Percentiles rank a stretch among this genome's conserved stretches.
Conservation (phyloP, 2,113 vertebrate species). For the Cichladusa arquata region DNA sequence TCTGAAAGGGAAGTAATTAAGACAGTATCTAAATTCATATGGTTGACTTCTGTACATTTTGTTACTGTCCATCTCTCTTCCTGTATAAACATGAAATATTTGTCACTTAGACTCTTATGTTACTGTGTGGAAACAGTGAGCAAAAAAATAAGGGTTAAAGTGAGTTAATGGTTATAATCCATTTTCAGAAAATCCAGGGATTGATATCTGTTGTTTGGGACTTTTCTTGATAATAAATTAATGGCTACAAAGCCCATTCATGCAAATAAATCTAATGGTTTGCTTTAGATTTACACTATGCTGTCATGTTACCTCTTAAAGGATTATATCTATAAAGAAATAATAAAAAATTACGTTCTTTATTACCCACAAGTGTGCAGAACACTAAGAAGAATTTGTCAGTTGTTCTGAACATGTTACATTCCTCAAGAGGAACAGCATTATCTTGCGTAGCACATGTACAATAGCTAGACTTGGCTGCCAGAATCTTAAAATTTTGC, state of each 20-base stretch:
- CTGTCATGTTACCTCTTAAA: background rate
- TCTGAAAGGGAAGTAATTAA: background rate
- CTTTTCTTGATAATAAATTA: background rate
- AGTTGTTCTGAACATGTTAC: background rate
- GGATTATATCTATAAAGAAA: background rate
- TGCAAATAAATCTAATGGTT: background rate
- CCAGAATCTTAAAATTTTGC: background rate
- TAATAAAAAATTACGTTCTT: background rate
- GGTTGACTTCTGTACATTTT: background rate
- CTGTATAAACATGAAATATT: background rate
- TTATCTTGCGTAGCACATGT: background rate
- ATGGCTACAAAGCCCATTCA: background rate
- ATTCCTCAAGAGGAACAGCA: background rate
- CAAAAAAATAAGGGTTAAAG: background rate
- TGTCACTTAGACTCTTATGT: background rate
- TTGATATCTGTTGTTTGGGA: background rate
- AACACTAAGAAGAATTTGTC: background rate
- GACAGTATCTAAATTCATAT: background rate
- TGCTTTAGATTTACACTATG: background rate
- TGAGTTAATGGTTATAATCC: background rate
- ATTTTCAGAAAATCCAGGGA: background rate
- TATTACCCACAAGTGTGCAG: background rate
- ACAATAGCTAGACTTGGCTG: background rate
- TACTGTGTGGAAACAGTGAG: background rate
- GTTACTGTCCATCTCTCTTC: background rate